Evolutionary conservation across 2,797 vertebrate genomes (phyloP), one percentile per base, ranked within the genome.

Genomic region (Rhinichthys osculus): DNA sequence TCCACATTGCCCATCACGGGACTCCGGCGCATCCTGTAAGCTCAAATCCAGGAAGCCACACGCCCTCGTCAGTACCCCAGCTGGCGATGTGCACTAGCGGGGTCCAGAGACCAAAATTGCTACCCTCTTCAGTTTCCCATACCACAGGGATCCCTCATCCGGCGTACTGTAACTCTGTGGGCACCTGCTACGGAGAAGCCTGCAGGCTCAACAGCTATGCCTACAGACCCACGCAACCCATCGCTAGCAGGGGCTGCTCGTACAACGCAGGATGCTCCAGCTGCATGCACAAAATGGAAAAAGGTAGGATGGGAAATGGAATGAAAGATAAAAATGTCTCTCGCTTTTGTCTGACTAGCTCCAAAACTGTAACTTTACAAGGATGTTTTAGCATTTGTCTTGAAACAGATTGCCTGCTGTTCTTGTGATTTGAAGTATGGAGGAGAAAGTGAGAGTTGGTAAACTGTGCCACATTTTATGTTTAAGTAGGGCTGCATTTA

Each of bases 261-360:
- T 92, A 95, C 92, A 95, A 91, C 74, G 77, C 95, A 1, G 95
- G 96, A 88, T 96, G 96, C 92, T 94, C 91, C 89, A 93, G 93
- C 93, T 97, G 96, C 92, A 95, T 95, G 92, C 96, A 95, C 91
- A 94, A 96, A 93, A 95, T 97, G 91, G 96, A 97, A 93, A 96
- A 96, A 96, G 98, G 98, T 99, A 93, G 95, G 96, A 87, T 8
- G 44, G 40, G 21, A 82, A 87, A 82, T 81, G 1, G 35, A 52
- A 86, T 77, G 27, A 80, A 86, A 47, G 42, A 74, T 69, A 79
- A 35, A n/a, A 52, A 27, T 19, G 3, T 54, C 7, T 87, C 62
- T 72, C 23, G 4, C 7, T 42, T 50, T 79, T 82, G 69, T 67
- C 82, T 47, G 30, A 64, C 57, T 54, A 57, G 38, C 59, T 23